Base-by-base conservation (phyloP, 1,140 invertebrate genomes). In the Philaenus spumarius region DNA sequence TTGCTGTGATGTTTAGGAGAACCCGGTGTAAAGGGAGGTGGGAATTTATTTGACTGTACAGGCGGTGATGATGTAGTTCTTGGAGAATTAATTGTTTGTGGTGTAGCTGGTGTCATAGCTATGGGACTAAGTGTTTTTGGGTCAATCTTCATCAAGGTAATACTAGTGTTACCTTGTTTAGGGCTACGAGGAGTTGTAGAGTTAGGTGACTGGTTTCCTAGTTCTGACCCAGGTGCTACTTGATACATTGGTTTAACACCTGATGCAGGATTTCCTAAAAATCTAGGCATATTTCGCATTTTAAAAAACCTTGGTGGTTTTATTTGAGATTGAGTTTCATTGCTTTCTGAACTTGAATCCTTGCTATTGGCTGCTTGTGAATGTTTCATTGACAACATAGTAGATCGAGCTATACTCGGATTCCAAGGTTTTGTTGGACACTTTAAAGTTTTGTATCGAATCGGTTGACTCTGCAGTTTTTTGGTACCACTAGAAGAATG, bases 241-340 rank as follows among this genome's bases (percentile, higher is more conserved):
- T 75, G 72, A 55, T 80, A 83, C 74, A 83, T 76, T 0, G 80
- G 78, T 45, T 82, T 83, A 0, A 82, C 81, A 0, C 80, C 80
- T 0, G 78, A 80, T 0, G 80, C 76, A 0, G 80, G 80, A 66
- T 81, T 81, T 0, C 79, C 80, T n/a, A 82, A 64, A 61, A 77
- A 82, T 59, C 80, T 67, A 0, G 79, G 80, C 59, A 77, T 74
- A 59, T 82, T 82, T 17, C 80, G 67, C 66, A 76, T 74, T 59
- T 81, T 82, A 55, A 81, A 81, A 39, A 82, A 81, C 61, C 79
- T 80, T 0, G 78, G 73, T 0, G 79, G 76, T 43, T 78, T 78
- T 0, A 70, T 72, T 2, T 69, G 64, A 46, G 39, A 40, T 62
- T 55, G 67, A 30, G 69, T 23, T 40, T 72, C 69, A 20, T 73